Base-by-base conservation (phyloP, 2,113 vertebrate species). In the Asarcornis scutulata region DNA sequence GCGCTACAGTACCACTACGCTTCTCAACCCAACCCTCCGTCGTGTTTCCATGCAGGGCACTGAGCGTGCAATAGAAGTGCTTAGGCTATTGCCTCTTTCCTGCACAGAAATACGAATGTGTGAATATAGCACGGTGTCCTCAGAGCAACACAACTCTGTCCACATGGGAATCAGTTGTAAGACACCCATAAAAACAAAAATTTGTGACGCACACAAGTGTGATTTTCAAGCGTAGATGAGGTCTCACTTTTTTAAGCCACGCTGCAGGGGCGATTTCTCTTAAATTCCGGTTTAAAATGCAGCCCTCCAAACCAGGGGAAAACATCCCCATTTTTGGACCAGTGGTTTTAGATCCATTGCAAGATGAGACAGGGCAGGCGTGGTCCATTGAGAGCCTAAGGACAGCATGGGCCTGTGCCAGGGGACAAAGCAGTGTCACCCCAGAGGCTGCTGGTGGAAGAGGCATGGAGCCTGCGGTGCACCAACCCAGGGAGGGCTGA, bases 401-500 rank as follows among this genome's bases (percentile, higher is more conserved):
- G 31, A 23, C 27, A 56, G 29, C 0, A 0, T 55, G 27, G 55
- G 32, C 53, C 60, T 92, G 16, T 38, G 52, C 17, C 40, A 66
- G 34, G 17, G 53, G 20, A 34, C 1, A 4, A 80, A 1, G 1
- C 74, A n/a, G 27, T 8, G 6, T 3, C 2, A 0, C 17, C 46
- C 8, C 48, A 13, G 38, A 11, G 46, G 27, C 17, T 59, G 46
- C 46, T 0, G 0, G 18, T 52, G 56, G 21, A 69, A 80, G 44
- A 73, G 79, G 18, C 2, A 5, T 52, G 29, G 26, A 80, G 44
- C 7, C 5, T 29, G 23, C 20, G 31, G n/a, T 10, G 11, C 64
- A 69, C 29, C 2, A 0, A 26, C 18, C 40, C 58, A 27, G 36
- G 21, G 6, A 68, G 7, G 22, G 25, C 20, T 66, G 31, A 12